These are phyloP conservation scores for Calameuta pallipes DNA, from an alignment of 2,888 invertebrate species.

Conservation along the genomic window DNA sequence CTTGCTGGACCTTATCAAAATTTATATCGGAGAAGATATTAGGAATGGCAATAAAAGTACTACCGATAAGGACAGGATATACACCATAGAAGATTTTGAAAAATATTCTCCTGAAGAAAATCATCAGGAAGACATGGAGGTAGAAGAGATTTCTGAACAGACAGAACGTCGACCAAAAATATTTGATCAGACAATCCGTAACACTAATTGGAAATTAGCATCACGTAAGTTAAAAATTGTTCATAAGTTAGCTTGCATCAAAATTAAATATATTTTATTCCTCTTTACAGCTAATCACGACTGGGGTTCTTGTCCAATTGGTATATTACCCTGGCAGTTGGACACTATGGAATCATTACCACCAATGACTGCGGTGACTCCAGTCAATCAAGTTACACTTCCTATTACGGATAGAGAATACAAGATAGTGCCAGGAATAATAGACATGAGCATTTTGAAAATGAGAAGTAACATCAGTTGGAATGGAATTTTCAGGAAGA, in stretches of 20 bases:
- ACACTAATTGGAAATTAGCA: constrained; percentile 47
- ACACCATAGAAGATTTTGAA: constrained; percentile 67
- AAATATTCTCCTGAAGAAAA: constrained; percentile 17
- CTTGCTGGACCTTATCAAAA: constrained; percentile 42
- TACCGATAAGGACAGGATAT: constrained; percentile 56
- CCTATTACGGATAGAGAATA: constrained; percentile 27
- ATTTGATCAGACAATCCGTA: constrained; percentile 45
- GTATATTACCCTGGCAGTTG: constrained; percentile 68
- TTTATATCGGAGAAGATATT: constrained; percentile 55
- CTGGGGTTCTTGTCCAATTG: constrained; percentile 69
- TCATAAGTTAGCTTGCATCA: constrained; percentile 26
- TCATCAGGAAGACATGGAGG: constrained; percentile 10
- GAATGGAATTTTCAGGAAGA: constrained; percentile 49
- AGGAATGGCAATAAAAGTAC: constrained; percentile 31
- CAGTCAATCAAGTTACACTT: constrained; percentile 22
- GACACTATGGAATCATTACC: constrained; percentile 40
- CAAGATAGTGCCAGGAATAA: constrained; percentile 47
- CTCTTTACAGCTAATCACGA: constrained; percentile 52
- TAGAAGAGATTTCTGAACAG: constrained; percentile 9
- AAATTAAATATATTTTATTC: constrained; percentile 57
- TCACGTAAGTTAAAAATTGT: constrained; percentile 31
- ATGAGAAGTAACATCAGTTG: constrained; percentile 53
- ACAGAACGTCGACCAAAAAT: constrained; percentile 24
- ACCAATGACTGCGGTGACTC: constrained; percentile 22
- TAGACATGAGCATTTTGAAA: constrained; percentile 41